Conservation (phyloP, 1,140 invertebrate genomes). For the Eubasilissa regina region DNA sequence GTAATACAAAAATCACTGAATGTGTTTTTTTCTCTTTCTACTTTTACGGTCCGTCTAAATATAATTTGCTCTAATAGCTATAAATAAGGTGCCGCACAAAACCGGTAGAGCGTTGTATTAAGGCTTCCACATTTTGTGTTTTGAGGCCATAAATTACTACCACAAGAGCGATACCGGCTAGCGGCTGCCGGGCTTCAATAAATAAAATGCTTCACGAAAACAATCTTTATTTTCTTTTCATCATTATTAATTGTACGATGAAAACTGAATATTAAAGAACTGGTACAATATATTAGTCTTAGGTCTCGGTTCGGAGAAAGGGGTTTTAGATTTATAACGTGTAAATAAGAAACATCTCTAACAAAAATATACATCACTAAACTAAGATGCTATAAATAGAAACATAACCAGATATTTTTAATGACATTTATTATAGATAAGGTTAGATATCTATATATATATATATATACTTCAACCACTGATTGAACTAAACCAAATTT, state of each 20-base stretch:
- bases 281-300: not conserved
- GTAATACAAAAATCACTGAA: not conserved
- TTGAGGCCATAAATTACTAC: constrained; percentile 31
- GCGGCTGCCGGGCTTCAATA: constrained; percentile 30
- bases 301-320: not conserved
- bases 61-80: constrained; percentile 23
- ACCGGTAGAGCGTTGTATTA: constrained; percentile 23
- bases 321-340: not conserved
- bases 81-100: constrained; percentile 10
- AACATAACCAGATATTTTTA: too few species aligned
- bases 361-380: too few species aligned
- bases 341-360: too few species aligned
- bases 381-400: too few species aligned
- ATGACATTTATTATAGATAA: too few species aligned
- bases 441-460: too few species aligned
- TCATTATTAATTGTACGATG: constrained; percentile 23
- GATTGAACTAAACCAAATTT: too few species aligned
- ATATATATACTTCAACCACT: too few species aligned
- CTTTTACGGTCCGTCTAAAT: constrained; percentile 4
- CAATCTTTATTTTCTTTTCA: constrained; percentile 31
- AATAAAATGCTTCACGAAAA: constrained; percentile 32
- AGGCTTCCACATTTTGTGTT: constrained; percentile 38
- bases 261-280: constrained; percentile 14
- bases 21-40: not conserved
- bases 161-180: constrained; percentile 23